These are phyloP conservation scores for Phylloscopus trochilus DNA, from an alignment of 2,113 vertebrate genomes.

Conservation along the genomic window DNA sequence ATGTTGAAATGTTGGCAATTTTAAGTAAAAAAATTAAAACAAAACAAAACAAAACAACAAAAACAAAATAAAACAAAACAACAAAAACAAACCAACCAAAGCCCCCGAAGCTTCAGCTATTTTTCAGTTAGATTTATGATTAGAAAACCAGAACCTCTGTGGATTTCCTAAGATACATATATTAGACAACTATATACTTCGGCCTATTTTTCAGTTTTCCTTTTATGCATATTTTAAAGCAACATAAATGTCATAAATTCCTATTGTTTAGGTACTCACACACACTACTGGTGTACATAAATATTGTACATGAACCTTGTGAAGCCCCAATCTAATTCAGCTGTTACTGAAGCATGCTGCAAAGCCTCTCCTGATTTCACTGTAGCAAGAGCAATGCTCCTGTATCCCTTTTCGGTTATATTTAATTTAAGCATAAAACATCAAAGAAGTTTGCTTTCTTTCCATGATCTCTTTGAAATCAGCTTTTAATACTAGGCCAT, in stretches of 20 bases:
- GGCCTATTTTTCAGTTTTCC: background rate
- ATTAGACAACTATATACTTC: background rate
- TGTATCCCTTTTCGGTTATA: background rate
- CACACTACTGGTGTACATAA: background rate
- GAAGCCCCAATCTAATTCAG: background rate
- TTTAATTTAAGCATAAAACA: conserved; percentile 42
- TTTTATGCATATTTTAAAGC: background rate
- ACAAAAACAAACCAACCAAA: background rate
- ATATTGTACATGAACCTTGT: background rate
- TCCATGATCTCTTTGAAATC: conserved; percentile 27
- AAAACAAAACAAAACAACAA: background rate
- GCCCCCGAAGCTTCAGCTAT: background rate
- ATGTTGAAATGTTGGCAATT: background rate
- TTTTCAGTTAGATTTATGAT: background rate
- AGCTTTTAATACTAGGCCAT: background rate
- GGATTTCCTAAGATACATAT: background rate
- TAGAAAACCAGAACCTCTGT: background rate
- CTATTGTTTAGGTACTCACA: background rate
- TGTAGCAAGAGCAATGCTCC: background rate
- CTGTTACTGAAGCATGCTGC: background rate
- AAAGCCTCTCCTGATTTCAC: background rate
- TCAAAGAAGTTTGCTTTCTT: background rate
- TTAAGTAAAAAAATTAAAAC: too few relatives aligned
- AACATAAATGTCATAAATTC: background rate
- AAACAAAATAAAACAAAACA: background rate